Evolutionary conservation across 1,140 invertebrate genomes (phyloP), one percentile per base, ranked within the genome.

Genomic region (Megalopta genalis): DNA sequence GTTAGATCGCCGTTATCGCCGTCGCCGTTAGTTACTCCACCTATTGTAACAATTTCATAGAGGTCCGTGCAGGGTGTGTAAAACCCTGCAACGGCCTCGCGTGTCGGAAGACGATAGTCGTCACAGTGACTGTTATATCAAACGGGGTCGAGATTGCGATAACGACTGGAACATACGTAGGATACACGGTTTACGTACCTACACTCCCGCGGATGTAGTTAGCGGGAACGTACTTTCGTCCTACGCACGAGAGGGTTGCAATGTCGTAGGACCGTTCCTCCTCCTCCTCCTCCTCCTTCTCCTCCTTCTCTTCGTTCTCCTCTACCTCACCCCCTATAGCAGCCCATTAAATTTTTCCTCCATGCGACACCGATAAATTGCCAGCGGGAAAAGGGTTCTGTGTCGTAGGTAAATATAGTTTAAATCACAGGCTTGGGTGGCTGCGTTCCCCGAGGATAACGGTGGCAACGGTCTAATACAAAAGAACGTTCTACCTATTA

Each of bases 61-160:
- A 81, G 75, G 68, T 67, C 71, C 85, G 77, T 84, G 81, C 75
- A 57, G 77, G 63, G 70, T 84, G 72, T 70, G 81, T 70, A 76
- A 86, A 86, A 76, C 57, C 73, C 85, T 81, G 75, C 77, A 79
- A 69, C 60, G 76, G 87, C 88, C 89, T 91, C 85, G 91, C 91
- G 90, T 92, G 91, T 88, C 84, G 84, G 86, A 88, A 90, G 87
- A 90, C 91, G 89, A 90, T 92, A 91, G 89, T 91, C 90, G 90
- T 91, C 89, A 91, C 89, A 91, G 88, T 91, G 90, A 92, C 91
- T 92, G 91, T 92, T 92, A 92, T 92, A 92, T 92, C 90, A 90
- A 92, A 89, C 88, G 88, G 83, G 87, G 87, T 84, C 77, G 85
- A 88, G 90, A 91, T 91, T 86, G 82, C 86, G 90, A 92, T 91